Percentiles rank a stretch among this genome's conserved stretches.
Conservation (phyloP, 2,797 vertebrate species). For the Choloepus didactylus region DNA sequence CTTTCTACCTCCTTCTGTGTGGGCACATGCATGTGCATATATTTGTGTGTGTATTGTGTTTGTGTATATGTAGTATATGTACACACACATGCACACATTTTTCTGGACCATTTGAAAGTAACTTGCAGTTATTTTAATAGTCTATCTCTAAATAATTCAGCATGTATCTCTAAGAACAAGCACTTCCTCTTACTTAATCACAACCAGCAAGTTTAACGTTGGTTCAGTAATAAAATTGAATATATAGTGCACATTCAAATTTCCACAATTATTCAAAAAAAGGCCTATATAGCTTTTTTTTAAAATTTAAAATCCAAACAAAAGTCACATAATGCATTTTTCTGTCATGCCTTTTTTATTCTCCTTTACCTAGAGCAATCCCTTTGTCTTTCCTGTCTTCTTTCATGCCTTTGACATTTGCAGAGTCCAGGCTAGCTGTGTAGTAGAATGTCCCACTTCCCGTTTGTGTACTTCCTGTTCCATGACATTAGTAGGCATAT, state of each 20-base stretch:
- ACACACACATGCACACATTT: not conserved
- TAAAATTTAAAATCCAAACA: not conserved
- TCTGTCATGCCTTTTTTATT: not conserved
- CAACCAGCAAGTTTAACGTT: not conserved
- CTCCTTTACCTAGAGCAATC: not conserved
- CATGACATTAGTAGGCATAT: not conserved
- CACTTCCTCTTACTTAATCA: not conserved
- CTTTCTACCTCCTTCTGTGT: not conserved
- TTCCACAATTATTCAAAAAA: not conserved
- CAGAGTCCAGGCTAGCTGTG: not conserved
- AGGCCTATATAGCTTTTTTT: not conserved
- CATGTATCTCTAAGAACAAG: not conserved
- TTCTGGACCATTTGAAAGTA: not conserved
- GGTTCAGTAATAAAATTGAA: not conserved
- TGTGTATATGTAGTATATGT: too few species aligned
- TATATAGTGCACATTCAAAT: not conserved
- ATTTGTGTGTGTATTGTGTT: not conserved
- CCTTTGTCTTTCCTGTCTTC: not conserved
- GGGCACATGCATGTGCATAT: not conserved
- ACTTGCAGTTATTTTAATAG: not conserved
- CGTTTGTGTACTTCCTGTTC: not conserved
- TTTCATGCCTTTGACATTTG: not conserved
- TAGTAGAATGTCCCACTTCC: not conserved
- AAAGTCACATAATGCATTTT: not conserved
- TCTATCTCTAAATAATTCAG: not conserved